phyloP scores from a whole-genome alignment of 1,140 invertebrate species.

The Lordiphosa collinella region DNA sequence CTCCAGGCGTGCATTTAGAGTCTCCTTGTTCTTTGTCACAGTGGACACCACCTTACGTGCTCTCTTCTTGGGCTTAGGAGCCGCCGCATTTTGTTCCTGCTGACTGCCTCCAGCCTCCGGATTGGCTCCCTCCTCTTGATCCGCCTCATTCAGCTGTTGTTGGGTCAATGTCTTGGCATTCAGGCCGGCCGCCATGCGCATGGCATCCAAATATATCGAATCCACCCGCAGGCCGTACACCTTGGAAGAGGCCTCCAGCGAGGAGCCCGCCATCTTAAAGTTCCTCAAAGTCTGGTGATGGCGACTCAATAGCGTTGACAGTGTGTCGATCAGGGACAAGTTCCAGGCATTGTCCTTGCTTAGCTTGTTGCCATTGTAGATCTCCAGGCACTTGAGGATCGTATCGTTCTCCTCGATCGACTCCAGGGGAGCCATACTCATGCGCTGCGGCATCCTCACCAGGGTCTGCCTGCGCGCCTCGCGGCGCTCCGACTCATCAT shows the following conservation, averaged over 20 bases:
- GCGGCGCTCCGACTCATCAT: conserved; percentile 75
- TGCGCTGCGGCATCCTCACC: conserved; percentile 33
- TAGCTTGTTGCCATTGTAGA: conserved; percentile 82
- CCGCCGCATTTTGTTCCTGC: conserved; percentile 2
- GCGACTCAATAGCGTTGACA: conserved; percentile 84
- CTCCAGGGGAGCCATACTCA: conserved; percentile 21
- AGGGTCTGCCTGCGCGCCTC: conserved; percentile 62
- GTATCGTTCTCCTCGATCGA: conserved; percentile 71
- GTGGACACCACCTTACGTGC: conserved; percentile 70
- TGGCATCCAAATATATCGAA: conserved; percentile 84
- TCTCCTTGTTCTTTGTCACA: conserved; percentile 79
- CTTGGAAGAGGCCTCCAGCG: conserved; percentile 87
- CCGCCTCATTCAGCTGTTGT: conserved; percentile 48
- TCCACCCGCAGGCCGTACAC: conserved; percentile 88
- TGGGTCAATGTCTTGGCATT: conserved; percentile 60
- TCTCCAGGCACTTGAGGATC: conserved; percentile 64
- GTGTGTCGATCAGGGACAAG: conserved; percentile 87
- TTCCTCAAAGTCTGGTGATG: conserved; percentile 83
- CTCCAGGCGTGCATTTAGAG: conserved; percentile 68
- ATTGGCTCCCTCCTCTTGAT: conserved; percentile 16
- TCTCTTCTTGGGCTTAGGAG: conserved; percentile 59
- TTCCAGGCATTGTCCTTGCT: conserved; percentile 88
- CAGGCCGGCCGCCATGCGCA: conserved; percentile 84
- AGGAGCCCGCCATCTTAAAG: conserved; percentile 84
- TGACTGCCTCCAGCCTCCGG: conserved; percentile 6